Conservation (phyloP, 2,113 vertebrate genomes). For the Lagenorhynchus albirostris region DNA sequence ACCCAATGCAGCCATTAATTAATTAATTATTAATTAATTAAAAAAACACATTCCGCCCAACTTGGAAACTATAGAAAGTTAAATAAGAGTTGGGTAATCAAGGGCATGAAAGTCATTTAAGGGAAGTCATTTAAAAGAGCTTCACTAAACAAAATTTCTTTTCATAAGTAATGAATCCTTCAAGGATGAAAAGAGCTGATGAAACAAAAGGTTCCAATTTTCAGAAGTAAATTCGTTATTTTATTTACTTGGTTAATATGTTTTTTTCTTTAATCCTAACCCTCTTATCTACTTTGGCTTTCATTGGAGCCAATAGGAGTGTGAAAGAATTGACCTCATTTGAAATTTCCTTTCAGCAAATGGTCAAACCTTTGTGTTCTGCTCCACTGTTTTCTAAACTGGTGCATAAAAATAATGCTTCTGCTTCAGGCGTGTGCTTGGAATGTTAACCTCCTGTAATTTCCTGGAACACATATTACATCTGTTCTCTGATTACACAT, state of each 20-base stretch:
- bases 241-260: conserved; percentile 22
- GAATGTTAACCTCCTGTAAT: background rate
- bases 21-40: too few relatives aligned
- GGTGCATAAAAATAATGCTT: conserved; percentile 49
- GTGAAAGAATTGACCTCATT: conserved; percentile 60
- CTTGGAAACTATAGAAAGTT: background rate
- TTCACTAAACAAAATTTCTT: conserved; percentile 13
- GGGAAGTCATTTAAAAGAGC: conserved; percentile 16
- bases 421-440: conserved; percentile 17
- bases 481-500: background rate
- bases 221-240: conserved; percentile 18
- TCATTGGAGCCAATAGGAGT: conserved; percentile 31
- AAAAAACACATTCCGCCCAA: background rate
- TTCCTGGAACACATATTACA: background rate
- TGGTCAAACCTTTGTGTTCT: conserved; percentile 61
- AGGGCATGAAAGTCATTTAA: background rate
- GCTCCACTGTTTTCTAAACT: conserved; percentile 55
- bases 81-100: background rate
- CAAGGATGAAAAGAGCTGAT: background rate
- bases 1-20: too few relatives aligned
- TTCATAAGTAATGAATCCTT: background rate
- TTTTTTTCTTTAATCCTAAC: background rate
- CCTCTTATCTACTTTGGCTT: conserved; percentile 37
- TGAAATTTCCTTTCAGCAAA: conserved; percentile 69
- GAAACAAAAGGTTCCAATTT: conserved; percentile 25